Base-by-base conservation (phyloP, 2,888 invertebrate genomes). In the Xylocampa areola region DNA sequence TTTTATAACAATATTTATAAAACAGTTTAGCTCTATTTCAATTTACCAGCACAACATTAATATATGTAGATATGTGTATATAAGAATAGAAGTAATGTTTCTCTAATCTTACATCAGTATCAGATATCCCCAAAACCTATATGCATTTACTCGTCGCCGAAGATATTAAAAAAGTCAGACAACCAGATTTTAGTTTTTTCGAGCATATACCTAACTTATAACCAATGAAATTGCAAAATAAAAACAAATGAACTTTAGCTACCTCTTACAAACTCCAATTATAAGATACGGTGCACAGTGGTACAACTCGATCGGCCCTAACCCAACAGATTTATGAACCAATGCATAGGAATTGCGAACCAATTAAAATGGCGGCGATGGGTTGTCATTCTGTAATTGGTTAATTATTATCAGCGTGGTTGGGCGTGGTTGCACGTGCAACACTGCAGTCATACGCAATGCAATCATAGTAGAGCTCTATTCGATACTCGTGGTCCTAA, bases 321-420 rank as follows among this genome's bases (percentile, higher is more conserved):
- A n/a, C 75, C 75, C 59, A 74, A 73, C 76, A 77, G 80, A 80
- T 82, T 82, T 81, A 81, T 81, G 77, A 78, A 84, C 80, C 83
- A 82, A 85, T 83, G 84, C 82, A 83, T 82, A 83, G 77, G 82
- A 86, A 87, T 84, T 81, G 87, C 79, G 71, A 85, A 78, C 88
- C 91, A 91, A 92, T 93, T 93, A 92, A 89, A 92, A 91, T 89
- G 88, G 90, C 88, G 83, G 85, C 88, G 85, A 85, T 86, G 81
- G 82, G 85, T 88, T 92, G 92, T 91, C 91, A 91, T 86, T 87
- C 80, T 79, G 84, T 92, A 92, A 92, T 92, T 94, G 92, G 93
- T 88, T 92, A 90, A 92, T 92, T 92, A 92, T 92, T 90, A 92
- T 90, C 89, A 81, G 86, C 79, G 63, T 62, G 70, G 55, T 55